phyloP scores from a whole-genome alignment of 1,140 invertebrate species.

The Neuroterus valhalla region DNA sequence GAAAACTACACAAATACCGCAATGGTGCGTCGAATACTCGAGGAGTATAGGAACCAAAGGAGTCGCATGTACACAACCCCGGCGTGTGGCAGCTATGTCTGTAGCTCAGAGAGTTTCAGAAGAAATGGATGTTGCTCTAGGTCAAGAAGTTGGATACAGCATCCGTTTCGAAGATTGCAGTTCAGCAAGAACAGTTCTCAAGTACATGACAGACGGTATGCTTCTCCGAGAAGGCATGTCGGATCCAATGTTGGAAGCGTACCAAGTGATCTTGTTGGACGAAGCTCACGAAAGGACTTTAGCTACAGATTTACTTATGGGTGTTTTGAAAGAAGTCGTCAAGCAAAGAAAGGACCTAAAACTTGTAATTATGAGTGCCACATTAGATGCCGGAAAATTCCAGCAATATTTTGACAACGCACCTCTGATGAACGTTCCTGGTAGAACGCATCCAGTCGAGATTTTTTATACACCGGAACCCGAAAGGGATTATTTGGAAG shows the following conservation, averaged over 20 bases:
- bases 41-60: constrained; percentile 83
- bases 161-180: constrained; percentile 99
- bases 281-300: constrained; percentile 99
- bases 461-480: constrained; percentile 99
- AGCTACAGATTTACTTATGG: constrained; percentile 99
- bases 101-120: constrained; percentile 98
- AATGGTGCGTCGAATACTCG: constrained; percentile 96
- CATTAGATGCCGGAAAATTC: constrained; percentile 99
- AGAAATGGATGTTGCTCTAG: constrained; percentile 98
- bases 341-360: constrained; percentile 96
- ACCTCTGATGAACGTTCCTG: constrained; percentile 98
- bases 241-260: constrained; percentile 97
- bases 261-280: constrained; percentile 97
- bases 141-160: constrained; percentile 98
- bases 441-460: constrained; percentile 96
- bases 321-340: constrained; percentile 97
- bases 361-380: constrained; percentile 99
- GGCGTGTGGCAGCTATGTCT: constrained; percentile 99
- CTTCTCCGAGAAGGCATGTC: constrained; percentile 99
- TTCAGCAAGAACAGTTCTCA: constrained; percentile 91
- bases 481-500: constrained; percentile 98
- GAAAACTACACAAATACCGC: constrained; percentile 97
- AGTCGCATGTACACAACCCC: constrained; percentile 98
- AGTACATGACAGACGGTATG: constrained; percentile 99
- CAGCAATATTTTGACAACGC: constrained; percentile 99